Conservation (phyloP, 2,888 invertebrate species). For the Heliconius sara region DNA sequence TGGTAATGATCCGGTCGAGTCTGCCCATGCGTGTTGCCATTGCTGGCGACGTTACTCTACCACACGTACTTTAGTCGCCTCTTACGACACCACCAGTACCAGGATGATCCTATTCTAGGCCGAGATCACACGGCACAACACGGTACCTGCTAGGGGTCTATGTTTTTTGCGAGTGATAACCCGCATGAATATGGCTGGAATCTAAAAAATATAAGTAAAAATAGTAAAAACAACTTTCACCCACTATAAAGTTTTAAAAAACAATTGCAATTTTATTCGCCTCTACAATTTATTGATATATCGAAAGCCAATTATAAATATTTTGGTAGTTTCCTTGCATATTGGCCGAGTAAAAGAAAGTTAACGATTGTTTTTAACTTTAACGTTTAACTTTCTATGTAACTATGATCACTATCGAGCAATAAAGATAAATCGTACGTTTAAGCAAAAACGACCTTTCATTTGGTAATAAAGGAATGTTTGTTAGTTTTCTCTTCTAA, state of each 20-base stretch:
- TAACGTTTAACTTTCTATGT: slow-evolving; percentile 47
- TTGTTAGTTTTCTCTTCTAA: slow-evolving; percentile 25
- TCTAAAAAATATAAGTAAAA: neutral
- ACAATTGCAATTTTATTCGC: slow-evolving; percentile 8
- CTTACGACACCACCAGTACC: too few relatives aligned
- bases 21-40: too few relatives aligned
- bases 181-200: neutral
- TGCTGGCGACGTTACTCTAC: too few relatives aligned
- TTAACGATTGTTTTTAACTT: slow-evolving; percentile 42
- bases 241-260: neutral
- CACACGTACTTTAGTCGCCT: too few relatives aligned
- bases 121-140: too few relatives aligned
- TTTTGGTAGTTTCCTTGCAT: slow-evolving; percentile 43
- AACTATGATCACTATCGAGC: slow-evolving; percentile 41
- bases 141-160: neutral
- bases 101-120: too few relatives aligned
- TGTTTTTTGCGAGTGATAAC: too few relatives aligned
- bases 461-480: slow-evolving; percentile 34
- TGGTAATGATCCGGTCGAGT: too few relatives aligned
- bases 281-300: neutral
- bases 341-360: slow-evolving; percentile 48
- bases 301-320: slow-evolving; percentile 8
- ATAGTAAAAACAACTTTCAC: slow-evolving; percentile 4
- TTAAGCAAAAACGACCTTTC: slow-evolving; percentile 36
- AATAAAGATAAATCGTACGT: slow-evolving; percentile 45